Conservation (phyloP, 2,113 vertebrate genomes). For the Pao palembangensis region DNA sequence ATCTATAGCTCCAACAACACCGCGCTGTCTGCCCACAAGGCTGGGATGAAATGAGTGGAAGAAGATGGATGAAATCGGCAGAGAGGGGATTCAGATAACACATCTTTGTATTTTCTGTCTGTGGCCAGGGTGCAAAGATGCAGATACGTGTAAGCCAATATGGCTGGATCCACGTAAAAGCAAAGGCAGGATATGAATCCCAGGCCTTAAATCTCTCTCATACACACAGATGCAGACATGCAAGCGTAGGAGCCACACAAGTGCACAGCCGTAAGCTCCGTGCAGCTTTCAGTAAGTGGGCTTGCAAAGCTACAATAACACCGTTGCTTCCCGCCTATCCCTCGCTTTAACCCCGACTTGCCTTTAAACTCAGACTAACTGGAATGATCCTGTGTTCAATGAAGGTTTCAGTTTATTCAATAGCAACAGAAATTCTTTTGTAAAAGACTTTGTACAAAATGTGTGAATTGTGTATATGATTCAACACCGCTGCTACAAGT, state of each 20-base stretch:
- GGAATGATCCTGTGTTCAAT: slow-evolving; percentile 1
- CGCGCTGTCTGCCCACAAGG: slow-evolving; percentile 58
- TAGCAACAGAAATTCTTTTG: neutral
- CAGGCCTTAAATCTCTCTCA: slow-evolving; percentile 19
- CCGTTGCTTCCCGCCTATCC: slow-evolving; percentile 57
- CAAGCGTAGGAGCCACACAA: neutral
- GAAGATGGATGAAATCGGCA: slow-evolving; percentile 42
- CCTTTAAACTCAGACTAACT: slow-evolving; percentile 14
- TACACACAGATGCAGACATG: slow-evolving; percentile 7
- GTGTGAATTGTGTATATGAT: neutral
- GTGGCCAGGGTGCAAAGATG: slow-evolving; percentile 44
- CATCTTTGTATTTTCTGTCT: slow-evolving; percentile 47
- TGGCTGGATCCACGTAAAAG: slow-evolving; percentile 19
- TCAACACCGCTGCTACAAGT: too few species aligned
- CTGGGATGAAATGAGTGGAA: slow-evolving; percentile 27
- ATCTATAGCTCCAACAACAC: slow-evolving; percentile 78
- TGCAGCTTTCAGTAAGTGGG: slow-evolving; percentile 53
- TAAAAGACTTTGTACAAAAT: neutral
- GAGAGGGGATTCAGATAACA: slow-evolving; percentile 54
- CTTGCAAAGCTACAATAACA: slow-evolving; percentile 56
- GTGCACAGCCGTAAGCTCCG: slow-evolving; percentile 17
- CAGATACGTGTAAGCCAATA: slow-evolving; percentile 34
- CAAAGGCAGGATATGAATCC: slow-evolving; percentile 37
- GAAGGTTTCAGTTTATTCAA: neutral
- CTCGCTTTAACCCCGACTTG: slow-evolving; percentile 44